Conservation (phyloP, 2,797 vertebrate species). For the Propithecus perrieri region DNA sequence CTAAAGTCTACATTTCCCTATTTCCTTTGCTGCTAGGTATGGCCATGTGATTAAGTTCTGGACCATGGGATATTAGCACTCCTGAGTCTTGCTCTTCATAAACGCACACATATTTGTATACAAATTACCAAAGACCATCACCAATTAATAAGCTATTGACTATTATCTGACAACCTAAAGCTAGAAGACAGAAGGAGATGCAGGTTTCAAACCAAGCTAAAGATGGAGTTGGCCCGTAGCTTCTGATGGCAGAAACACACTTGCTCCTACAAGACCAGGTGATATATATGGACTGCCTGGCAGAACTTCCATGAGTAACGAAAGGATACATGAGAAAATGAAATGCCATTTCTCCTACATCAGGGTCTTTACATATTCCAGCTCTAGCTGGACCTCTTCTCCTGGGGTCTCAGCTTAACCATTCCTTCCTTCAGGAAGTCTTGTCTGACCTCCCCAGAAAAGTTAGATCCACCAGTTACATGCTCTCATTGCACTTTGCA, state of each 20-base stretch:
- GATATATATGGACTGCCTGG: background rate
- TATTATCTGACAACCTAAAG: background rate
- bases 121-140: background rate
- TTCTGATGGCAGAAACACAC: background rate
- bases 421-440: background rate
- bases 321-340: background rate
- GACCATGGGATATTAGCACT: background rate
- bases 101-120: background rate
- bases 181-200: background rate
- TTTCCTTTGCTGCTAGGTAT: background rate
- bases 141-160: background rate
- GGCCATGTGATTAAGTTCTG: background rate
- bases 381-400: background rate
- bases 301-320: background rate
- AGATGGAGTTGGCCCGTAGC: background rate
- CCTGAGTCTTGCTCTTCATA: background rate
- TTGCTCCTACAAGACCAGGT: background rate
- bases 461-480: background rate
- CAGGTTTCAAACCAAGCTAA: background rate
- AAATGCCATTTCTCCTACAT: background rate
- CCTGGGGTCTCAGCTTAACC: background rate
- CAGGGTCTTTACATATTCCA: background rate
- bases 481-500: background rate
- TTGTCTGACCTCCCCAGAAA: background rate
- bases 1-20: background rate